Percentiles rank a stretch among this genome's conserved stretches.
Evolutionary conservation across 1,140 invertebrate genomes (phyloP).

Genomic region (Bombus superbus): DNA sequence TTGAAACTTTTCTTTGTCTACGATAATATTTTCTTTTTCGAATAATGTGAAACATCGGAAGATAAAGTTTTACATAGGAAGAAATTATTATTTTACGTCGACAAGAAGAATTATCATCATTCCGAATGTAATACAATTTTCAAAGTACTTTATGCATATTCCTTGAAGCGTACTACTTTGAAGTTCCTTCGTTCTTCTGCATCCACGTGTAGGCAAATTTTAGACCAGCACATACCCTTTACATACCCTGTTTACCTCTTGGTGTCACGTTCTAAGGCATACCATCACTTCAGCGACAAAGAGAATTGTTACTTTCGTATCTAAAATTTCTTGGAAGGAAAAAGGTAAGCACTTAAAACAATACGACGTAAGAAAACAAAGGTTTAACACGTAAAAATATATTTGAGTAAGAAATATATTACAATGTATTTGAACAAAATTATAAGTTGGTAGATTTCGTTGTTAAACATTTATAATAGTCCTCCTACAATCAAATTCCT

Average conservation of each 20-base stretch:
- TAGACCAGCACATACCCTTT: background rate
- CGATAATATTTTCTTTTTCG: background rate
- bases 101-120: background rate
- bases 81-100: background rate
- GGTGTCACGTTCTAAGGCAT: background rate
- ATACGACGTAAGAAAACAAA: background rate
- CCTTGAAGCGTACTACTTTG: conserved; percentile 1
- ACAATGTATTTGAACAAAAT: background rate
- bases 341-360: background rate
- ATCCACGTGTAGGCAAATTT: background rate
- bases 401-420: background rate
- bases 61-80: background rate
- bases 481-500: background rate
- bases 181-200: background rate
- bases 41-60: background rate
- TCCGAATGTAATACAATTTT: background rate
- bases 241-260: background rate
- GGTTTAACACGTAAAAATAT: background rate
- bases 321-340: background rate
- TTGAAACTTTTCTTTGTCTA: background rate
- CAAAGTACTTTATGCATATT: background rate
- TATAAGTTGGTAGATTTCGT: background rate
- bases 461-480: background rate
- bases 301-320: background rate
- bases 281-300: background rate